Conservation (phyloP, 2,888 invertebrate species). For the Chrysina gloriosa region DNA sequence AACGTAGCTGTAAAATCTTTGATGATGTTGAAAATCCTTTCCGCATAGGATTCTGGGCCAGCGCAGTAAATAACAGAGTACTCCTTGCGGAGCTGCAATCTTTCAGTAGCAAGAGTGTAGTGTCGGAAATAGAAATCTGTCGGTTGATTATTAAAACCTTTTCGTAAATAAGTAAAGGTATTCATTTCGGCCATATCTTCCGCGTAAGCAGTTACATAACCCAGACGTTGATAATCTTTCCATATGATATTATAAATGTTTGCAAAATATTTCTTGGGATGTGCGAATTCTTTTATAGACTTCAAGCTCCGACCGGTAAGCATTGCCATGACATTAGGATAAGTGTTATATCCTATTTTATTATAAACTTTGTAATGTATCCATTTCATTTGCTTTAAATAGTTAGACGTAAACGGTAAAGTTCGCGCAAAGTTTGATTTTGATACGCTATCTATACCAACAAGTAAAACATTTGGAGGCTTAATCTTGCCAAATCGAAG, state of each 20-base stretch:
- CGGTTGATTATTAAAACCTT: constrained; percentile 78
- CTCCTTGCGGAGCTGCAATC: constrained; percentile 51
- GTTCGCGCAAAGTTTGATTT: constrained; percentile 79
- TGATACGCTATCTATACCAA: constrained; percentile 89
- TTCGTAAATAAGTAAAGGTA: constrained; percentile 80
- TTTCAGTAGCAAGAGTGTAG: constrained; percentile 77
- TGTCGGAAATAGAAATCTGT: constrained; percentile 86
- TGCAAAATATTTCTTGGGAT: constrained; percentile 67
- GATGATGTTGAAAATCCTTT: constrained; percentile 77
- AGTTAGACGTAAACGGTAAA: constrained; percentile 78
- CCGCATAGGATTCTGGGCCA: constrained; percentile 74
- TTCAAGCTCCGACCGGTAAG: constrained; percentile 73
- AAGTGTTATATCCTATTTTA: constrained; percentile 88
- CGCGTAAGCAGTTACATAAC: constrained; percentile 83
- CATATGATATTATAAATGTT: constrained; percentile 83
- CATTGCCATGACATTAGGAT: constrained; percentile 88
- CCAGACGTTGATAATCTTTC: constrained; percentile 76
- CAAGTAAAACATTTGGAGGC: constrained; percentile 75
- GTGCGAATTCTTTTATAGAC: constrained; percentile 66
- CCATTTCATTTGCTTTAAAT: constrained; percentile 69
- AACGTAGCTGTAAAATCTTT: constrained; percentile 75
- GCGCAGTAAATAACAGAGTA: constrained; percentile 65
- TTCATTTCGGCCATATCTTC: constrained; percentile 81
- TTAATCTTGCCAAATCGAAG: background rate
- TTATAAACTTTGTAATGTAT: constrained; percentile 62